These are phyloP conservation scores for Thaleichthys pacificus DNA, from an alignment of 2,797 vertebrate species.

Conservation along the genomic window DNA sequence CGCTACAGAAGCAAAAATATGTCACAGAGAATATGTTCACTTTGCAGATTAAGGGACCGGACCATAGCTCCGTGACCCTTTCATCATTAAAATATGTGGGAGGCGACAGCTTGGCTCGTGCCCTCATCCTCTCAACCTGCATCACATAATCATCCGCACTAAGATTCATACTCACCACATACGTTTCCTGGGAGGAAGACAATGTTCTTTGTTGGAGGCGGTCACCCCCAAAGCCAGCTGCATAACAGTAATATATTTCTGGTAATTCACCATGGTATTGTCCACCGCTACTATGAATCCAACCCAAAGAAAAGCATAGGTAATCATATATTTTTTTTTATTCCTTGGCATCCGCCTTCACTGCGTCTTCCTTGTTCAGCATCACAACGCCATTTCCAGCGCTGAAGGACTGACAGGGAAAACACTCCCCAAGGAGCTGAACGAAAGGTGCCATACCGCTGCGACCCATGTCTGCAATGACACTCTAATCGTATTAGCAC, in stretches of 20 bases:
- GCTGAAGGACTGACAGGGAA: constrained; percentile 75
- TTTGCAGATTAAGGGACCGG: constrained; percentile 45
- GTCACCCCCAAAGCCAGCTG: constrained; percentile 99
- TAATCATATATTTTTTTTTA: constrained; percentile 83
- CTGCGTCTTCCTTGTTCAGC: constrained; percentile 80
- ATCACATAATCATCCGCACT: constrained; percentile 63
- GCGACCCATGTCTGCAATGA: constrained; percentile 78
- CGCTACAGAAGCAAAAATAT: constrained; percentile 44
- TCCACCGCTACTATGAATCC: constrained; percentile 87
- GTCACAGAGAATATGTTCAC: constrained; percentile 49
- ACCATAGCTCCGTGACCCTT: constrained; percentile 56
- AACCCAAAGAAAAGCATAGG: constrained; percentile 86
- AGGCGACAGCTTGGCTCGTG: constrained; percentile 45
- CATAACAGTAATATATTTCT: constrained; percentile 99
- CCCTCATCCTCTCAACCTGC: constrained; percentile 54
- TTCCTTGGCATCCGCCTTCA: constrained; percentile 86
- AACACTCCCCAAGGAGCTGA: constrained; percentile 76
- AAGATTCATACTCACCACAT: constrained; percentile 90
- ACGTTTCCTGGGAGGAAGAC: constrained; percentile 94
- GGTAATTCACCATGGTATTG: constrained; percentile 97
- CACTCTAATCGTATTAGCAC: constrained; percentile 75
- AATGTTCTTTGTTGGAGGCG: constrained; percentile 95
- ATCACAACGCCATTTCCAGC: constrained; percentile 83
- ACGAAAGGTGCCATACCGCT: constrained; percentile 74
- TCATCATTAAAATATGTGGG: constrained; percentile 50